phyloP scores from a whole-genome alignment of 2,888 invertebrate genomes.

The Scrobipalpa costella region DNA sequence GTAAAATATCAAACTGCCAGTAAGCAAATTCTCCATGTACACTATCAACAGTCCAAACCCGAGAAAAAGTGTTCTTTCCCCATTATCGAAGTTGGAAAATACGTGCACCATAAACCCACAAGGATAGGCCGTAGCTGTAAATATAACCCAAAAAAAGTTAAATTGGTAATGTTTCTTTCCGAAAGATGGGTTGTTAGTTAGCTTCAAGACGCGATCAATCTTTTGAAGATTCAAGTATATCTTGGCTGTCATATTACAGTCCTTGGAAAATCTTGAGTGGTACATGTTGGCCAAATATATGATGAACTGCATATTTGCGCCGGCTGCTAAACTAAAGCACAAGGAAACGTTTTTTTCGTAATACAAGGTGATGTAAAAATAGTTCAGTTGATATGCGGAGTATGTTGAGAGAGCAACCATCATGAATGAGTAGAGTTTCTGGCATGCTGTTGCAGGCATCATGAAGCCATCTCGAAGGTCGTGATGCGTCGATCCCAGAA shows the following conservation, averaged over 20 bases:
- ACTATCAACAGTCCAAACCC: slow-evolving; percentile 32
- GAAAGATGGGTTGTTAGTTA: slow-evolving; percentile 33
- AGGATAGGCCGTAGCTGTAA: slow-evolving; percentile 33
- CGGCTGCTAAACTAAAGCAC: slow-evolving; percentile 12
- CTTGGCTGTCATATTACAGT: background rate
- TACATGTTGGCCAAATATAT: background rate
- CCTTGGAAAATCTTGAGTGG: background rate
- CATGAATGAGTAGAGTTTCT: slow-evolving; percentile 16
- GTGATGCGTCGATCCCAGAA: slow-evolving; percentile 9
- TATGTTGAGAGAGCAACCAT: background rate
- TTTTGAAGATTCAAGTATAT: slow-evolving; percentile 18
- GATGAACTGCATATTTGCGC: slow-evolving; percentile 2
- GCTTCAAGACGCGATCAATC: slow-evolving; percentile 31
- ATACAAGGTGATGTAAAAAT: background rate
- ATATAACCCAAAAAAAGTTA: slow-evolving; percentile 32
- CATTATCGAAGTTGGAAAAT: slow-evolving; percentile 33
- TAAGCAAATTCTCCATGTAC: slow-evolving; percentile 41
- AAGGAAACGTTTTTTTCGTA: background rate
- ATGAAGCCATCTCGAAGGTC: slow-evolving; percentile 15
- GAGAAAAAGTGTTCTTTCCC: slow-evolving; percentile 33
- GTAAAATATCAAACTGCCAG: slow-evolving; percentile 39
- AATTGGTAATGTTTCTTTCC: slow-evolving; percentile 35
- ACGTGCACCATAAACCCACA: slow-evolving; percentile 35
- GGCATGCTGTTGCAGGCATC: background rate
- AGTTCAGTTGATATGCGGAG: background rate